Percentiles rank a stretch among this genome's conserved stretches.
Evolutionary conservation across 2,797 vertebrate species (phyloP).

Genomic region (Mormyrus proboscirostris): DNA sequence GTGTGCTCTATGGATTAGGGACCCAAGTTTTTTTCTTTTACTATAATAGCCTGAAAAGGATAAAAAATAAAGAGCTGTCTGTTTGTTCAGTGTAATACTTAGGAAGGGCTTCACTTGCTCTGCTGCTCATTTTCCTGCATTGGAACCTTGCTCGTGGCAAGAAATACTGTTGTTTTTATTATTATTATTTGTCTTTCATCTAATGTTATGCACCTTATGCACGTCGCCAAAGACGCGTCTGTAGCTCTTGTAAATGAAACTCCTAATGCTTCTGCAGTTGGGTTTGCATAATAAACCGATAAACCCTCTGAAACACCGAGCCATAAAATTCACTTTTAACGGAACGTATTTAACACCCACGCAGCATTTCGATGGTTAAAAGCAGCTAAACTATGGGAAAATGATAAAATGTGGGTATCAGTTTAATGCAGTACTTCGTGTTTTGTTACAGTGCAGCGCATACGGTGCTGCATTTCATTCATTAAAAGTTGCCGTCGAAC

Average conservation of each 20-base stretch:
- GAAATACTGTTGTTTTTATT: not conserved
- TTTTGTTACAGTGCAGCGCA: not conserved
- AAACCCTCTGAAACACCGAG: not conserved
- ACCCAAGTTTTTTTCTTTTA: conserved; percentile 58
- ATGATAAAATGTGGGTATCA: not conserved
- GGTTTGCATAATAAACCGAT: not conserved
- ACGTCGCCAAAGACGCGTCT: not conserved
- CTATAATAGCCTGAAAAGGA: conserved; percentile 71
- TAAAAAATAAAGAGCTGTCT: conserved; percentile 52
- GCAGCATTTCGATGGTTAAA: not conserved
- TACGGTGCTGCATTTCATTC: not conserved
- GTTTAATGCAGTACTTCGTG: not conserved
- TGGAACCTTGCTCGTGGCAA: conserved; percentile 6
- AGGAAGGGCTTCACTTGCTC: conserved; percentile 41
- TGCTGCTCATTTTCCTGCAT: conserved; percentile 31
- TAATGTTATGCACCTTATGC: not conserved
- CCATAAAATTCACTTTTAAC: not conserved
- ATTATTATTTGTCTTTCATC: not conserved
- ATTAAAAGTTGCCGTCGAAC: not conserved
- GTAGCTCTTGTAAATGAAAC: not conserved
- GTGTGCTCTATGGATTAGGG: conserved; percentile 79
- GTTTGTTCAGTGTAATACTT: conserved; percentile 59
- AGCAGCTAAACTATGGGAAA: not conserved
- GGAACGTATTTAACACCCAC: not conserved
- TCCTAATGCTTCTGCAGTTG: not conserved